A percentile compares a stretch with the other conserved stretches of the same genome.
phyloP scores from a whole-genome alignment of 2,888 invertebrate genomes.

The Limnephilus marmoratus region DNA sequence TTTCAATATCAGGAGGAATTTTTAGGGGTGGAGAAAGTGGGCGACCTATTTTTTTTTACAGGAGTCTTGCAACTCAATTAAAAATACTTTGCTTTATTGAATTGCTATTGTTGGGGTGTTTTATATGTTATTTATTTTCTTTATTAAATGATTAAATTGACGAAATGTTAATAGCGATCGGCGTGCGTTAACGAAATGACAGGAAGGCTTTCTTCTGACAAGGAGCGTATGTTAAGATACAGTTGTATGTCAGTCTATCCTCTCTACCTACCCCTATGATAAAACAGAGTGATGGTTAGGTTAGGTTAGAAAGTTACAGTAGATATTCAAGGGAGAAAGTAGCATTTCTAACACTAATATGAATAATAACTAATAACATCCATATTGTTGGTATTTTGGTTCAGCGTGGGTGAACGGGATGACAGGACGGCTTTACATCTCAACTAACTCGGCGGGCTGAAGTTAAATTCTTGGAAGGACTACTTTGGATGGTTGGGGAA shows the following conservation, averaged over 20 bases:
- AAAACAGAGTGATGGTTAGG: too few relatives aligned
- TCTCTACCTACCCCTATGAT: too few relatives aligned
- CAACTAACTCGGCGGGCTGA: constrained; percentile 42
- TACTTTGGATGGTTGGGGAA: constrained; percentile 7
- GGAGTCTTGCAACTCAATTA: background rate
- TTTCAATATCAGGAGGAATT: background rate
- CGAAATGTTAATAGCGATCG: background rate
- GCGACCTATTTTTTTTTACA: too few relatives aligned
- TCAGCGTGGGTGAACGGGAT: constrained; percentile 47
- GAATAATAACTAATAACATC: background rate
- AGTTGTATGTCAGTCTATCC: too few relatives aligned
- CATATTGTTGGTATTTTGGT: constrained; percentile 28
- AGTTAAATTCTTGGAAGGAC: constrained; percentile 43
- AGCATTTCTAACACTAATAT: background rate
- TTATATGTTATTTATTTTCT: too few relatives aligned
- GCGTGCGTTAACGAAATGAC: too few relatives aligned
- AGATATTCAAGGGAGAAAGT: background rate
- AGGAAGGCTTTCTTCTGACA: too few relatives aligned
- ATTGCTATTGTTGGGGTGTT: background rate
- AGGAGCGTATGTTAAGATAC: too few relatives aligned
- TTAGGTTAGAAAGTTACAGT: too few relatives aligned
- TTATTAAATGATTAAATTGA: background rate
- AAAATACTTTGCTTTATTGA: background rate
- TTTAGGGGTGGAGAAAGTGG: background rate
- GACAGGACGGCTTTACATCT: constrained; percentile 56